These are phyloP conservation scores for Intellagama lesueurii DNA, from an alignment of 2,797 vertebrate genomes.

Conservation along the genomic window DNA sequence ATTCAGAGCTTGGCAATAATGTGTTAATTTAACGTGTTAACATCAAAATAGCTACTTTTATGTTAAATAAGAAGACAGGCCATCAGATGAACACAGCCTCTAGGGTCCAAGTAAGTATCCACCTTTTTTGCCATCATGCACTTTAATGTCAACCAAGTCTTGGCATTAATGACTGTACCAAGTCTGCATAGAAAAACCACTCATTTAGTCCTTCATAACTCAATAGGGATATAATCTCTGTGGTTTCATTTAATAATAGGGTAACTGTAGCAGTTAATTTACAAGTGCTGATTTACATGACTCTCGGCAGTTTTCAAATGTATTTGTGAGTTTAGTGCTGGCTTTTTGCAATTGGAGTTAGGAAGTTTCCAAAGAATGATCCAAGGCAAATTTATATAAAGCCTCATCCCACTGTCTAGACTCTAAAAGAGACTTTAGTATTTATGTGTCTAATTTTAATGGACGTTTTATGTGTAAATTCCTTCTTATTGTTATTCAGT, in stretches of 20 bases:
- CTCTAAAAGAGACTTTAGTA: not conserved
- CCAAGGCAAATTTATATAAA: not conserved
- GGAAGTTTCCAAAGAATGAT: not conserved
- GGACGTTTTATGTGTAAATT: slow-evolving; percentile 5
- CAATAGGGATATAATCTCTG: no score
- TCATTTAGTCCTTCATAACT: no score
- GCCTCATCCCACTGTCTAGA: not conserved
- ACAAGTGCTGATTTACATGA: not conserved
- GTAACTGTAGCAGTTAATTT: no score
- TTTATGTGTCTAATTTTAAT: slow-evolving; percentile 18
- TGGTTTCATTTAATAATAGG: not conserved
- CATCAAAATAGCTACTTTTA: no score
- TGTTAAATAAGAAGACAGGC: no score
- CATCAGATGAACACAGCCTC: not conserved
- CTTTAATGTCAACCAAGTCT: not conserved
- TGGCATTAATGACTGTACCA: not conserved
- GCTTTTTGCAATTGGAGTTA: not conserved
- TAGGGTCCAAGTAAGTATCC: not conserved
- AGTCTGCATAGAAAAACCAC: not conserved
- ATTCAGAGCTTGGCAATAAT: not conserved
- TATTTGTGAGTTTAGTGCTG: not conserved
- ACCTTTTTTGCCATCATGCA: not conserved
- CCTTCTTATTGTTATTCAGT: slow-evolving; percentile 1
- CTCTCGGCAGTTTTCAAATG: not conserved
- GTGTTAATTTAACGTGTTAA: no score